These are phyloP conservation scores for Phytoseiulus persimilis DNA, from an alignment of 2,888 invertebrate species.

Conservation along the genomic window DNA sequence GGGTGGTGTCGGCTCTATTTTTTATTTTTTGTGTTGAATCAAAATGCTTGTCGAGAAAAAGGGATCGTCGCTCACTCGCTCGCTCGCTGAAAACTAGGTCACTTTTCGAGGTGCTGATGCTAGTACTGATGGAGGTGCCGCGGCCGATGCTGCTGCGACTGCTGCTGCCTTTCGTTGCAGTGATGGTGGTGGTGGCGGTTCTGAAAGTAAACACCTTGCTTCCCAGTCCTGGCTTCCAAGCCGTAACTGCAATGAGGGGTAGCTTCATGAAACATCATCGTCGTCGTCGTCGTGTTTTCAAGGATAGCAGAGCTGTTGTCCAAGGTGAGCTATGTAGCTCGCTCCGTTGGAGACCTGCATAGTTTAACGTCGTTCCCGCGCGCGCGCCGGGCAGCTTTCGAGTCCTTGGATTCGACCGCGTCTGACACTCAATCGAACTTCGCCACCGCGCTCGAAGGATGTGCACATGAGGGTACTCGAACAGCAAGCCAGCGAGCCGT, in stretches of 20 bases:
- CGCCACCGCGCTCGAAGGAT: background rate
- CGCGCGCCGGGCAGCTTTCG: too few relatives aligned
- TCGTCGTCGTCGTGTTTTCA: background rate
- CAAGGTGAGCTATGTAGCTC: background rate
- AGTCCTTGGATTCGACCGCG: background rate
- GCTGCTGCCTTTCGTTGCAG: background rate
- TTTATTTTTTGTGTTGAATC: conserved; percentile 5
- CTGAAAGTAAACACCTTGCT: conserved; percentile 38
- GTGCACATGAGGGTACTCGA: too few relatives aligned
- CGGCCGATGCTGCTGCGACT: background rate
- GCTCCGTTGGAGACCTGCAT: background rate
- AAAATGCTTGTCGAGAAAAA: conserved; percentile 5
- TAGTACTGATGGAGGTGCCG: background rate
- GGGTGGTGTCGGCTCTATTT: conserved; percentile 8
- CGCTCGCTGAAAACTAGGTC: conserved; percentile 36
- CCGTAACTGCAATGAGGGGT: background rate
- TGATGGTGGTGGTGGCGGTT: background rate
- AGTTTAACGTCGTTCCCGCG: background rate
- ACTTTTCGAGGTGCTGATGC: background rate
- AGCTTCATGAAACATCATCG: background rate
- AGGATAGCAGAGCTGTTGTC: background rate
- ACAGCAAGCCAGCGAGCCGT: too few relatives aligned
- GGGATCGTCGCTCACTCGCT: background rate
- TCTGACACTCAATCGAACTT: background rate
- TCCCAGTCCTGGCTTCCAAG: background rate